phyloP scores from a whole-genome alignment of 2,113 vertebrate genomes.

The Gavialis gangeticus region DNA sequence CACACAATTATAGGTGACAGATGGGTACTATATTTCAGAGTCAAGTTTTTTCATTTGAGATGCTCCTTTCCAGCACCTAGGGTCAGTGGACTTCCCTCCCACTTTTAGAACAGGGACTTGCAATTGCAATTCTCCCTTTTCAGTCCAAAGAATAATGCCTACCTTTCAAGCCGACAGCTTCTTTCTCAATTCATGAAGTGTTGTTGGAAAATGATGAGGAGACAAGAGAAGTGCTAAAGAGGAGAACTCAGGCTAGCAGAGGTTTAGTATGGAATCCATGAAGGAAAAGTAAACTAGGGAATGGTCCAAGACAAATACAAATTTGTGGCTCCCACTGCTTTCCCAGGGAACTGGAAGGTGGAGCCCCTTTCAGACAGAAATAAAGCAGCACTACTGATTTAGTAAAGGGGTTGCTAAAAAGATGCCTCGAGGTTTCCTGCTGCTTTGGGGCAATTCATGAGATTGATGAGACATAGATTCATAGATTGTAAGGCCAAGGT shows the following conservation, averaged over 20 bases:
- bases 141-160: background rate
- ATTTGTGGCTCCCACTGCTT: background rate
- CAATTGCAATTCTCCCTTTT: background rate
- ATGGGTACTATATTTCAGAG: background rate
- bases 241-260: background rate
- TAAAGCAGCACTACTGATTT: background rate
- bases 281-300: accelerated
- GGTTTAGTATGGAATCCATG: accelerated
- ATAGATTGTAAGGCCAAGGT: no score
- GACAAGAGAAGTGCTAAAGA: background rate
- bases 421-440: accelerated
- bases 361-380: background rate
- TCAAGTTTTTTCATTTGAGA: background rate
- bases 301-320: background rate
- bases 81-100: background rate
- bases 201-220: accelerated
- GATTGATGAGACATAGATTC: background rate
- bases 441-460: accelerated
- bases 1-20: background rate
- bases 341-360: background rate
- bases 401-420: background rate
- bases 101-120: background rate
- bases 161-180: background rate
- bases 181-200: accelerated
- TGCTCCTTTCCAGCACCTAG: background rate